Percentiles rank a stretch among this genome's conserved stretches.
These are phyloP conservation scores for Pantherophis guttatus DNA, from an alignment of 2,113 vertebrate species.

Conservation along the genomic window DNA sequence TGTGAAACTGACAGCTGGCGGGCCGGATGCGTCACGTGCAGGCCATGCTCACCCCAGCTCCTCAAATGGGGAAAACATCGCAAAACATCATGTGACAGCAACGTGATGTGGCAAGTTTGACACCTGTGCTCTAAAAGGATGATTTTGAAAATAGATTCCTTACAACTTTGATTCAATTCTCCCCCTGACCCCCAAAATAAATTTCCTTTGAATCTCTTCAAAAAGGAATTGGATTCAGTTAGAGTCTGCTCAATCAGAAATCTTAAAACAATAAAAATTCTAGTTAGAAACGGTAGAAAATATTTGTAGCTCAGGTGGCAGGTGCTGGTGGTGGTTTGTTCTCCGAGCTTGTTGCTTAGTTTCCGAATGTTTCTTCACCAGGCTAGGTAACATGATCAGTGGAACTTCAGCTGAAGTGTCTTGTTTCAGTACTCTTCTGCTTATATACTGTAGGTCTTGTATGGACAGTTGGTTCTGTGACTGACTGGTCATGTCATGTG, in stretches of 20 bases:
- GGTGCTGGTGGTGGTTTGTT: background rate
- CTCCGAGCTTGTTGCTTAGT: background rate
- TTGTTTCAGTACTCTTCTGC: background rate
- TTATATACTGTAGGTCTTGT: background rate
- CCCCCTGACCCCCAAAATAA: background rate
- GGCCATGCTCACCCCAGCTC: too few relatives aligned
- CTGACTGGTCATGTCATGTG: background rate
- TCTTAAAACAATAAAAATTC: background rate
- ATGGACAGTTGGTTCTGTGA: background rate
- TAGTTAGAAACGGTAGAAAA: background rate
- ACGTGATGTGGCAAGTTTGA: too few relatives aligned
- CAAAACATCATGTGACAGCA: too few relatives aligned
- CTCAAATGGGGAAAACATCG: too few relatives aligned
- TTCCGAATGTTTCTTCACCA: background rate
- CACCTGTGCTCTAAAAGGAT: background rate
- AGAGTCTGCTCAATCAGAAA: background rate
- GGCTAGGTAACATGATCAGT: background rate
- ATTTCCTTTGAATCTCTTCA: background rate
- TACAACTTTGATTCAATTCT: background rate
- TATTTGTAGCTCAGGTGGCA: background rate
- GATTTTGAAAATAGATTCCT: background rate
- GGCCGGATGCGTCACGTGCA: too few relatives aligned
- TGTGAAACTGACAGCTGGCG: too few relatives aligned
- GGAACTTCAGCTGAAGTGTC: background rate
- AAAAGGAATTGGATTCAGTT: fast-evolving